Base-by-base conservation (phyloP, 2,113 vertebrate genomes). In the Rhinoderma darwinii region DNA sequence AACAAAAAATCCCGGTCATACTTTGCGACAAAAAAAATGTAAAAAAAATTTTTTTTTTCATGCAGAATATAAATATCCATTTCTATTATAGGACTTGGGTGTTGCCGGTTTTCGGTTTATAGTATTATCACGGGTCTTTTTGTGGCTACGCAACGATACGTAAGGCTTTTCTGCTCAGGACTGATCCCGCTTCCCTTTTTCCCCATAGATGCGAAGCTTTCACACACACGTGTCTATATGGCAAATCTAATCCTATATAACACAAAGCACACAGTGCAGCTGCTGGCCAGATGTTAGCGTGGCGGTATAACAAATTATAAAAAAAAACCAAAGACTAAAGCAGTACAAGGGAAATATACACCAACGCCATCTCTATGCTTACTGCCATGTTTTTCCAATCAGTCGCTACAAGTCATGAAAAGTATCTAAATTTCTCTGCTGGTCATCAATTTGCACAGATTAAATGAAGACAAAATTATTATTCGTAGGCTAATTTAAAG, bases 241-340 rank as follows among this genome's bases (percentile, higher is more conserved):
- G 59, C 27, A 63, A 63, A 30, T 63, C 59, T 63, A 63, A 30
- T 63, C 59, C n/a, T 63, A 63, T 63, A 63, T 14, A 63, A 63
- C 59, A 70, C 32, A 37, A 35, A 70, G 66, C 66, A 20, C 30
- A 66, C 27, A 32, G 27, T 66, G 63, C 27, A 70, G 66, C 66
- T 70, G 66, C 66, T 11, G 32, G 32, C 66, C 66, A 70, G 66
- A 37, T 70, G 66, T 37, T 18, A 50, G 30, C 54, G 10, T 17
- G 39, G 51, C 11, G 25, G 30, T 37, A 35, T 27, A 27, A 30
- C n/a, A 63, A 63, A 63, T 63, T 27, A 63, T 63, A 30, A 63
- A 18, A 18, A 35, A 66, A 17, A 70, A 18, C 18, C 66, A 17
- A 30, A 3, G 30, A 35, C 30, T 68, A 35, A 47, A 35, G 39